Evolutionary conservation across 2,113 vertebrate species (phyloP), one percentile per base, ranked within the genome.

Genomic region (Scomber colias): DNA sequence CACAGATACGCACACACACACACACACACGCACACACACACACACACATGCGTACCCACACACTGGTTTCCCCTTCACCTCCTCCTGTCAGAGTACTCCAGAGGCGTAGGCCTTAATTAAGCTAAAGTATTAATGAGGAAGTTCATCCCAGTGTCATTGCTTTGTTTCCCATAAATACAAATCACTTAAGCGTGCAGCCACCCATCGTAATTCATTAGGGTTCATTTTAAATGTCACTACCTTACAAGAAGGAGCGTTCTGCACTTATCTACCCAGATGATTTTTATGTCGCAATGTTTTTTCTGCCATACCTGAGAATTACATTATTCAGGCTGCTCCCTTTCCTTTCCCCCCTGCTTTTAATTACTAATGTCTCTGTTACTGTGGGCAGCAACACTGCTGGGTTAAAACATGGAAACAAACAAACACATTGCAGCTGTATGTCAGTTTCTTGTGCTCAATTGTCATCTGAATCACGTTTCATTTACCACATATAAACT

Each of bases 141-240:
- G 73, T 91, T 90, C 85, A 87, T 65, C 82, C 69, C 69, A n/a
- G 44, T 79, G 80, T 62, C 86, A 83, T 74, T 92, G 78, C 81
- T 91, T 86, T 92, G 88, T 93, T 94, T 94, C 79, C 87, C 87
- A 81, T 87, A 90, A 92, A 93, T 85, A 91, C 78, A 82, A 82
- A 82, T 84, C 68, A 63, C 75, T 82, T 75, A 65, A 83, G 48
- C 75, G 83, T 84, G 73, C 64, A 71, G 71, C 77, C 53, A 70
- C 48, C 75, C 55, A 66, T 61, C 15, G 12, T 68, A 71, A 79
- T 77, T 79, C 35, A 81, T 85, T 74, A 75, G 60, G 69, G 75
- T 60, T 84, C 17, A 71, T 75, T 84, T 79, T 51, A 79, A 85
- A 87, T 50, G 55, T 54, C 71, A 77, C 54, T 30, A 51, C 60